Conservation (phyloP, 2,113 vertebrate species). For the Gobius niger region DNA sequence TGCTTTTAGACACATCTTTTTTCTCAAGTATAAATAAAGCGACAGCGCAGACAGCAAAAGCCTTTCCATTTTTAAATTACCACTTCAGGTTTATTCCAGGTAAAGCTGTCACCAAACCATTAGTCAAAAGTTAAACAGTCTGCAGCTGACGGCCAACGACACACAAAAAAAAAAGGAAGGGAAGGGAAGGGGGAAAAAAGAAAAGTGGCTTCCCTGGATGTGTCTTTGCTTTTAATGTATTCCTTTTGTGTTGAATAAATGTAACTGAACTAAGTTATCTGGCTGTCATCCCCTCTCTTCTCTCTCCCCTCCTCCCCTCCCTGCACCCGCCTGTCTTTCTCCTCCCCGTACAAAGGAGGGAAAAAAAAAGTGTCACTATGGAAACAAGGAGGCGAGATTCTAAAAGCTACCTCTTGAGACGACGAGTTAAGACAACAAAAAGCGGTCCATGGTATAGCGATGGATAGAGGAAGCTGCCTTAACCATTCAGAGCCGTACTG, state of each 20-base stretch:
- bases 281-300: slow-evolving; percentile 53
- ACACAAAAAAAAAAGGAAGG: slow-evolving; percentile 13
- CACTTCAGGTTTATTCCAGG: slow-evolving; percentile 33
- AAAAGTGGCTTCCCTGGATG: slow-evolving; percentile 28
- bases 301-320: slow-evolving; percentile 52
- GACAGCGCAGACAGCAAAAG: slow-evolving; percentile 1
- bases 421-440: slow-evolving; percentile 78
- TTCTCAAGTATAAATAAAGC: neutral
- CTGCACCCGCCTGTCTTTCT: slow-evolving; percentile 50
- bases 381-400: slow-evolving; percentile 82
- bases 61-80: slow-evolving; percentile 16
- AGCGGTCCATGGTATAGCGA: slow-evolving; percentile 66
- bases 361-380: slow-evolving; percentile 80
- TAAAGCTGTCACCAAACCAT: slow-evolving; percentile 33
- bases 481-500: slow-evolving; percentile 24
- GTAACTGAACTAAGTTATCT: slow-evolving; percentile 69
- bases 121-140: slow-evolving; percentile 47
- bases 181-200: slow-evolving; percentile 22
- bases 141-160: slow-evolving; percentile 19
- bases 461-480: slow-evolving; percentile 61
- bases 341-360: slow-evolving; percentile 72
- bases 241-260: slow-evolving; percentile 63
- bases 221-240: slow-evolving; percentile 24
- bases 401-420: slow-evolving; percentile 81
- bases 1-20: slow-evolving; percentile 1